Percentiles rank a stretch among this genome's conserved stretches.
Conservation (phyloP, 2,797 vertebrate species). For the Cossypha caffra region DNA sequence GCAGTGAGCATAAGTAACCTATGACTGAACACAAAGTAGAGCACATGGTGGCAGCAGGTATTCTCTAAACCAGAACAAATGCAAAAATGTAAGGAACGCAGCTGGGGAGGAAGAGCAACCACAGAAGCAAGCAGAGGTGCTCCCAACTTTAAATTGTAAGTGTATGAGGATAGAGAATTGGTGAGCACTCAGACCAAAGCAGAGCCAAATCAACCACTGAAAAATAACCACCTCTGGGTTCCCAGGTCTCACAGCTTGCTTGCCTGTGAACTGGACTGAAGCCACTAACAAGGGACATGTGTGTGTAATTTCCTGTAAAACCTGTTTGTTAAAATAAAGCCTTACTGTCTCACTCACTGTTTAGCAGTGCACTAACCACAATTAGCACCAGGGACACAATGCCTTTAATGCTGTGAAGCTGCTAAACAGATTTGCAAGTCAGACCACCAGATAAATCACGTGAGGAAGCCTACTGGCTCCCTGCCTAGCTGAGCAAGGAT, state of each 20-base stretch:
- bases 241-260: not conserved
- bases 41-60: accelerated
- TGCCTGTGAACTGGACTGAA: not conserved
- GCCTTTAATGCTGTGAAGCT: not conserved
- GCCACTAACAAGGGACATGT: not conserved
- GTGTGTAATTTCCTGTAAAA: not conserved
- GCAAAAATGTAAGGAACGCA: not conserved
- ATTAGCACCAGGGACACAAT: not conserved
- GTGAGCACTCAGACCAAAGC: not conserved
- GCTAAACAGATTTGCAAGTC: slow-evolving; percentile 18
- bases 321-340: not conserved
- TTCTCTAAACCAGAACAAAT: not conserved
- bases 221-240: not conserved
- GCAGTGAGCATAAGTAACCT: not conserved
- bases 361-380: not conserved
- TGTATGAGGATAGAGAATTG: not conserved
- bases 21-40: not conserved
- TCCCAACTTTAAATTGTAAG: not conserved
- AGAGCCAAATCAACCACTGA: not conserved
- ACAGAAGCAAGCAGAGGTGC: not conserved
- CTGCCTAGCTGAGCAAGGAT: not conserved
- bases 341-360: not conserved
- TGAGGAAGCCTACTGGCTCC: not conserved
- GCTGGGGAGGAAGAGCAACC: not conserved
- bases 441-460: not conserved